Percentiles rank a stretch among this genome's conserved stretches.
Evolutionary conservation across 2,888 invertebrate genomes (phyloP).

Genomic region (Leucoma salicis): DNA sequence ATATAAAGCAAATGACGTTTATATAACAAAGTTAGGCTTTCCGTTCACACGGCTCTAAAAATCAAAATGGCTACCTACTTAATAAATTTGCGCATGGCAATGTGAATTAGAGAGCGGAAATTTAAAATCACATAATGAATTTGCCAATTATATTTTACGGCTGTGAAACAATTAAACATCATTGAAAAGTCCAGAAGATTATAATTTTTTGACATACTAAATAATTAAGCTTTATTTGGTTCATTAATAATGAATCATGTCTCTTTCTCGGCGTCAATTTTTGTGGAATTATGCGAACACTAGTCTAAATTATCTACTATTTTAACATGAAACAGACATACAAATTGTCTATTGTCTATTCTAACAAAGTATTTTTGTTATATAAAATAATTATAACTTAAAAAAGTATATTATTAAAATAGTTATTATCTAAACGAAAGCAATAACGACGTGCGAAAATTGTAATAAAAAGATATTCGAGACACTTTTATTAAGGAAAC

Average conservation of each 20-base stretch:
- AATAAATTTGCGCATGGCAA: slow-evolving; percentile 22
- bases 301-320: background rate
- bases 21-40: slow-evolving; percentile 21
- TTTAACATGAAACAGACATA: background rate
- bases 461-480: no score
- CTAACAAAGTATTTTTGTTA: background rate
- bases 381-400: background rate
- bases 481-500: no score
- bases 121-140: slow-evolving; percentile 18
- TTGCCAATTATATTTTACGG: slow-evolving; percentile 16
- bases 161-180: background rate
- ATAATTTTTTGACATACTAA: slow-evolving; percentile 4
- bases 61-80: slow-evolving; percentile 16
- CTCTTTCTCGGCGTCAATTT: background rate
- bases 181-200: slow-evolving; percentile 7
- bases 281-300: background rate
- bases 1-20: slow-evolving; percentile 18
- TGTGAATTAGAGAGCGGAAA: slow-evolving; percentile 31
- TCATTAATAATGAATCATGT: background rate
- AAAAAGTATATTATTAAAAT: background rate
- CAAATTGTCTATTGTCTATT: background rate
- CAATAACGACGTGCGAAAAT: no score
- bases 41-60: slow-evolving; percentile 30
- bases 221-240: slow-evolving; percentile 6
- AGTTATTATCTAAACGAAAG: background rate